These are phyloP conservation scores for Diadromus collaris DNA, from an alignment of 2,888 invertebrate species.

Conservation along the genomic window DNA sequence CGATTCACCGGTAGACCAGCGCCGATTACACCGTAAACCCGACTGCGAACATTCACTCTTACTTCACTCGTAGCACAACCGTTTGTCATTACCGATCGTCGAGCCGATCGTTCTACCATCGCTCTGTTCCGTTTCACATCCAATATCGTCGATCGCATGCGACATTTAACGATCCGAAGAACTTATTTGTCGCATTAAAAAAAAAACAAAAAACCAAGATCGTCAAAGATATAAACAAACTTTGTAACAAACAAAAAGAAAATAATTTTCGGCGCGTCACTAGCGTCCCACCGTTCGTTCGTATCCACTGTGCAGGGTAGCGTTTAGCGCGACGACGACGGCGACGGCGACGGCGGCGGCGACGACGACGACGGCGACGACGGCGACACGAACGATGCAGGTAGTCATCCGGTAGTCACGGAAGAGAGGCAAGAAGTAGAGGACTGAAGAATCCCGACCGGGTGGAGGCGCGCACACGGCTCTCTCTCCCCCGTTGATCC, in stretches of 20 bases:
- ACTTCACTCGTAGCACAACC: conserved; percentile 24
- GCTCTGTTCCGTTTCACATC: background rate
- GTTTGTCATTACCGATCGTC: conserved; percentile 15
- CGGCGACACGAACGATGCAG: conserved; percentile 33
- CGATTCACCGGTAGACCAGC: conserved; percentile 46
- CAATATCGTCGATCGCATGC: background rate
- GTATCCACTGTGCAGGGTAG: conserved; percentile 52
- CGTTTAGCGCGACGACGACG: conserved; percentile 59
- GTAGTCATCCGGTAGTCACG: conserved; percentile 51
- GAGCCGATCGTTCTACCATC: conserved; percentile 1
- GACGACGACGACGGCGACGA: conserved; percentile 29
- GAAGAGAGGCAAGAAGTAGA: conserved; percentile 52
- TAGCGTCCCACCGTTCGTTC: conserved; percentile 5
- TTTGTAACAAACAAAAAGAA: background rate
- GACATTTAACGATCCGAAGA: background rate
- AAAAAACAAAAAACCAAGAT: background rate
- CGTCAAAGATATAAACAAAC: background rate
- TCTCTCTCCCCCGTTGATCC: conserved; percentile 73
- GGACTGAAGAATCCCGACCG: conserved; percentile 54
- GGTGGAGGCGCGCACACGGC: conserved; percentile 57
- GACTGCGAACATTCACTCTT: conserved; percentile 9
- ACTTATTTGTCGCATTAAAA: conserved; percentile 2
- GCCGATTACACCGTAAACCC: conserved; percentile 39
- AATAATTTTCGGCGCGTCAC: conserved; percentile 1
- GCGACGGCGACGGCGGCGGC: conserved; percentile 18